Base-by-base conservation (phyloP, 2,797 vertebrate species). In the Alfaro cultratus region DNA sequence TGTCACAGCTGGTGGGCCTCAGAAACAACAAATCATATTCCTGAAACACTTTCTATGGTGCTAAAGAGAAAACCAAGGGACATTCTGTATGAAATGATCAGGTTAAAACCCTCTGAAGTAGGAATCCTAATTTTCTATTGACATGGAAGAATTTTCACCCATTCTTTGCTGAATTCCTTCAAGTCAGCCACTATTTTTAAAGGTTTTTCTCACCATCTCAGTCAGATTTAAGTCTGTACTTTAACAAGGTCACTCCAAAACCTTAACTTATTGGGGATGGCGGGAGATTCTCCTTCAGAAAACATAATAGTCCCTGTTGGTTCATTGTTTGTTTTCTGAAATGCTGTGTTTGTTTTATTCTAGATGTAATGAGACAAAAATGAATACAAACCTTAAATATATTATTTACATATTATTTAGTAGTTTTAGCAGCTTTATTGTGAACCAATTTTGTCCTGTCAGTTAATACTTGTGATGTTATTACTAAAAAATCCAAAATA, bases 1-100 rank as follows among this genome's bases (percentile, higher is more conserved):
- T 9, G 85, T 89, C 84, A 75, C 90, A 51, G 86, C 64, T 29
- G 74, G 91, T 68, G 73, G 78, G 49, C 68, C 85, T 55, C 43
- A 91, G 87, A 86, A 92, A 90, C 83, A 93, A 90, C 88, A 94
- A 93, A 92, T 55, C 86, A 90, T 55, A 86, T n/a, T 53, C 36
- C 46, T 1, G 74, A 83, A 89, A 83, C 80, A 80, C 83, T 83
- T 89, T 88, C 83, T 88, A 79, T 72, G 43, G 43, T 46, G 85
- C 80, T 70, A 4, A 39, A 72, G 68, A 39, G 21, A 68, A 41
- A 79, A 73, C 70, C 46, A 36, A 36, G 1, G 26, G n/a, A 2
- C n/a, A 62, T 62, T 31, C n/a, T 34, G n/a, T 34, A 62, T 34
- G 29, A 15, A 62, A 29, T 34, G 29, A 31, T 62, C 29, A 1